phyloP scores from a whole-genome alignment of 1,140 invertebrate species.

The Lethrus apterus region DNA sequence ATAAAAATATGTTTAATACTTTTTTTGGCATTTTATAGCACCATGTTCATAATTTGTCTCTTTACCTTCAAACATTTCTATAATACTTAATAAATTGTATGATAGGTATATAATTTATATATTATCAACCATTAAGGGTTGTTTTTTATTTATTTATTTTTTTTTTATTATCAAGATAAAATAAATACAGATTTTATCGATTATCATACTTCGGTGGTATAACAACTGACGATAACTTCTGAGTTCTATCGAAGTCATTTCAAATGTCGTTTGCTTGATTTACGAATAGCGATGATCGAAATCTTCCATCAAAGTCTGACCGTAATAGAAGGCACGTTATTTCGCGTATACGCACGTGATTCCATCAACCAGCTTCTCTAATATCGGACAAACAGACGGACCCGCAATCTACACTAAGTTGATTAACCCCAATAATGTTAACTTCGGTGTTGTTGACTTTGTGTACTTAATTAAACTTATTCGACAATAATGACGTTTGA shows the following conservation, averaged over 20 bases:
- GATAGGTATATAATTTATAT: no score
- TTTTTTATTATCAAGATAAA: no score
- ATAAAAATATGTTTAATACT: no score
- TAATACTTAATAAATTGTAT: no score
- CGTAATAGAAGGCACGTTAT: slow-evolving; percentile 4
- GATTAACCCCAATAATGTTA: not conserved
- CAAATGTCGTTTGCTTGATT: slow-evolving; percentile 12
- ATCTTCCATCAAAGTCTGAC: slow-evolving; percentile 13
- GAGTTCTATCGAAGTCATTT: slow-evolving; percentile 12
- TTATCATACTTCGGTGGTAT: no score
- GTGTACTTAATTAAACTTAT: slow-evolving; percentile 2
- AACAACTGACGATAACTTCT: slow-evolving; percentile 9
- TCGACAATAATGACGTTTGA: slow-evolving; percentile 4
- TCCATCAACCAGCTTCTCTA: not conserved
- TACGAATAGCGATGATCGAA: slow-evolving; percentile 11
- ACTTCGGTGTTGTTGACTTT: not conserved
- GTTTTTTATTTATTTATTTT: no score
- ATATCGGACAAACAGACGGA: no score
- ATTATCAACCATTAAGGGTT: no score
- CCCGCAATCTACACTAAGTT: slow-evolving; percentile 4
- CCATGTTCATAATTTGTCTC: no score
- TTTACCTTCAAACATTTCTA: no score
- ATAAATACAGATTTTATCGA: no score
- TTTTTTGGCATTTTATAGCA: no score
- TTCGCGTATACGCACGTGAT: slow-evolving; percentile 6